Base-by-base conservation (phyloP, 2,797 vertebrate species). In the Hipposideros larvatus region DNA sequence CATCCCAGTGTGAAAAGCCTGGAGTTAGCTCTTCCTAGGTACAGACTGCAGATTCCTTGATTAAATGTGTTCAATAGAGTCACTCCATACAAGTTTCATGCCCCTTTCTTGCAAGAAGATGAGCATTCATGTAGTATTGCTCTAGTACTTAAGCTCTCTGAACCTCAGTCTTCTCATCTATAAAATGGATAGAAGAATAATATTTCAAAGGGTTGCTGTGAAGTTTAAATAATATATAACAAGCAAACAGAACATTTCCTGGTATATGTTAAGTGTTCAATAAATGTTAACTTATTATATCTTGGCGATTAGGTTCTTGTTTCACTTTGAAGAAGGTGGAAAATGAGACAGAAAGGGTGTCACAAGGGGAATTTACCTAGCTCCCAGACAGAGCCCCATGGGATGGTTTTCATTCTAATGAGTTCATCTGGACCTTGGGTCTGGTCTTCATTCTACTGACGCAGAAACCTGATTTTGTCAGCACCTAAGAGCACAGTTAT, bases 401-500 rank as follows among this genome's bases (percentile, higher is more conserved):
- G 59, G 48, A 34, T 37, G 7, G 14, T n/a, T 19, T 34, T 90
- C 37, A 77, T 53, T 90, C n/a, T 74, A 34, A 63, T 85, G n/a
- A 88, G 37, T 84, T 93, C 57, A 68, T 63, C 87, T 78, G 41
- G 34, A 55, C 34, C n/a, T 82, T 31, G 11, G 59, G 37, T 70
- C 83, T 70, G 82, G 22, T 79, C 59, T 84, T 96, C 51, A 43
- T 95, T 46, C 77, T 75, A 21, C 24, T 65, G 37, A 48, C 75
- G 68, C 88, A 74, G 46, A 96, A 91, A 65, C 31, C 37, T 84
- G 77, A 74, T 87, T 84, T 61, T 57, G 51, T 74, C 61, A 93
- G 53, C 68, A n/a, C 19, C 71, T 7, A 16, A 71, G 43, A 57
- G 21, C 43, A 21, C 19, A 63, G 41, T 41, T 37, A 19, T 74